Percentiles rank a stretch among this genome's conserved stretches.
These are phyloP conservation scores for Disparrhopalites patrizii DNA, from an alignment of 2,888 invertebrate genomes.

Conservation along the genomic window DNA sequence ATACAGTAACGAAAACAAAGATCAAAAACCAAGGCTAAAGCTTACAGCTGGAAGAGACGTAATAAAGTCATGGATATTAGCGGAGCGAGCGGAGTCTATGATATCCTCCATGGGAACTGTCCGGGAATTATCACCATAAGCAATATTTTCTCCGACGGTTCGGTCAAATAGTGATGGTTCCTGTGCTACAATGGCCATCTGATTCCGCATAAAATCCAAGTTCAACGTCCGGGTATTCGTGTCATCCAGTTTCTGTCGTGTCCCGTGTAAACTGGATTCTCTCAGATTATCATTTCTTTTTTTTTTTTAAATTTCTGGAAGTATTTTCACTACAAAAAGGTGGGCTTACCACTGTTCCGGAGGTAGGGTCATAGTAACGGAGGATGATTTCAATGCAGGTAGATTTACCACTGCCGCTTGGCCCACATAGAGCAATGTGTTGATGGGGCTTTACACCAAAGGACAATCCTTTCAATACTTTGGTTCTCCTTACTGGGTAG, in stretches of 20 bases:
- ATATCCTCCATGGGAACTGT: slow-evolving; percentile 28
- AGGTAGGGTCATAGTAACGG: slow-evolving; percentile 73
- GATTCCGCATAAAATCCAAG: slow-evolving; percentile 10
- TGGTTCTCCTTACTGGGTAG: slow-evolving; percentile 54
- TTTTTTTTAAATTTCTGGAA: too few relatives aligned
- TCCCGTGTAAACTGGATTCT: too few relatives aligned
- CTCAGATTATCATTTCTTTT: too few relatives aligned
- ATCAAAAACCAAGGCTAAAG: neutral
- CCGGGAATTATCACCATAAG: slow-evolving; percentile 30
- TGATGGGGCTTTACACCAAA: slow-evolving; percentile 65
- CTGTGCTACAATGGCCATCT: slow-evolving; percentile 29
- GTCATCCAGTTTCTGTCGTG: slow-evolving; percentile 28
- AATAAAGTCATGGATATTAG: slow-evolving; percentile 52
- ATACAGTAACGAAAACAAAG: neutral
- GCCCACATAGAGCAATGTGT: slow-evolving; percentile 66
- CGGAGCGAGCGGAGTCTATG: slow-evolving; percentile 34
- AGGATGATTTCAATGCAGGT: slow-evolving; percentile 78
- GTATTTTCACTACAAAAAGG: too few relatives aligned
- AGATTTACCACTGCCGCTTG: slow-evolving; percentile 80
- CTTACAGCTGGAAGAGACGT: slow-evolving; percentile 53
- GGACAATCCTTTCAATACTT: slow-evolving; percentile 66
- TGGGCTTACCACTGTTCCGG: slow-evolving; percentile 58
- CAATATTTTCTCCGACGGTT: slow-evolving; percentile 41
- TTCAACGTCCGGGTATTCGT: slow-evolving; percentile 20
- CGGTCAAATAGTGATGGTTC: slow-evolving; percentile 34